Evolutionary conservation across 2,888 invertebrate species (phyloP).

Genomic region (Yponomeuta plumbellus): DNA sequence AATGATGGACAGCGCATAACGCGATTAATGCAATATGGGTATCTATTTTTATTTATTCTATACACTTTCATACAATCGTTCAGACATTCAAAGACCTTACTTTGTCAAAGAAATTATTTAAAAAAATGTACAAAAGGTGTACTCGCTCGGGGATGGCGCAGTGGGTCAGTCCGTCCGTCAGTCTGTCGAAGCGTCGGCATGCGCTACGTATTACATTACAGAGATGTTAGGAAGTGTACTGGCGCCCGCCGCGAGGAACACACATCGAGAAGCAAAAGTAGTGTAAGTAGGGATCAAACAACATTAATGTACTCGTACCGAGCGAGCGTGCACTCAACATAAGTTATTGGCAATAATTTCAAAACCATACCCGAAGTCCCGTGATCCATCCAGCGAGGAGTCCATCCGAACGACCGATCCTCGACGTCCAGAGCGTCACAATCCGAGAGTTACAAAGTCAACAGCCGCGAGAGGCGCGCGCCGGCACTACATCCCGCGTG

Average conservation of each 20-base stretch:
- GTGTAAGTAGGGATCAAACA: slow-evolving; percentile 54
- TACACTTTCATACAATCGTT: slow-evolving; percentile 3
- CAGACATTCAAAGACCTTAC: neutral
- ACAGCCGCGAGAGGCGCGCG: slow-evolving; percentile 13
- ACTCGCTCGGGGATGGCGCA: neutral
- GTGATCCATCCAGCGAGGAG: slow-evolving; percentile 26
- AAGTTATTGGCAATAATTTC: slow-evolving; percentile 63
- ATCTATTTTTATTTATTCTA: neutral
- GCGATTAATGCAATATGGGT: neutral
- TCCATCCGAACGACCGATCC: slow-evolving; percentile 12
- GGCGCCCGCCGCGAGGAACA: slow-evolving; percentile 14
- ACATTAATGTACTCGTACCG: slow-evolving; percentile 32
- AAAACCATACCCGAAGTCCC: slow-evolving; percentile 72
- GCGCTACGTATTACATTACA: neutral
- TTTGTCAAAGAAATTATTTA: slow-evolving; percentile 9
- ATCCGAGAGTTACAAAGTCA: slow-evolving; percentile 19
- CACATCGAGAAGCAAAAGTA: slow-evolving; percentile 59
- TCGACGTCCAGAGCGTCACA: slow-evolving; percentile 18
- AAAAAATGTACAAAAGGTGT: neutral
- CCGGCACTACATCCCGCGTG: slow-evolving; percentile 6
- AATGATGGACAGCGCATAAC: neutral
- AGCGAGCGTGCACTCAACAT: slow-evolving; percentile 68
- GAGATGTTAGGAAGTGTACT: neutral
- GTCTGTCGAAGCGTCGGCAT: neutral
- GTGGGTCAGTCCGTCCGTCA: neutral